These are phyloP conservation scores for Mus minutoides DNA, from an alignment of 2,797 vertebrate genomes.

Conservation along the genomic window DNA sequence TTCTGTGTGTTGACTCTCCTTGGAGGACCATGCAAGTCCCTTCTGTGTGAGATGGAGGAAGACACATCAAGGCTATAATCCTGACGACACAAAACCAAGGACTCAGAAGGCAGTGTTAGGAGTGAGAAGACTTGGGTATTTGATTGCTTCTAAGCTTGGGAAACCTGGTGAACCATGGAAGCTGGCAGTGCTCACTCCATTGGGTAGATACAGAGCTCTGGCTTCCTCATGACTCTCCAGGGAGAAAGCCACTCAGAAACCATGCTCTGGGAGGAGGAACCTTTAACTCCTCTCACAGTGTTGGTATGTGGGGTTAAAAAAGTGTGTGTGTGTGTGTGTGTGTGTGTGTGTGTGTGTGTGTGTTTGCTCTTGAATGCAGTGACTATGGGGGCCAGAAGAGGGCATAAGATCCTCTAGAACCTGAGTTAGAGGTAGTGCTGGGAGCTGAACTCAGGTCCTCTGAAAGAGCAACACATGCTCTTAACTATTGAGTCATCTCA, in stretches of 20 bases:
- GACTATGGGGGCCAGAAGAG: background rate
- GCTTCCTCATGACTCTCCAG: no score
- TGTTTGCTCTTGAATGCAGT: background rate
- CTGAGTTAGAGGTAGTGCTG: background rate
- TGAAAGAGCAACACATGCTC: background rate
- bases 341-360: background rate
- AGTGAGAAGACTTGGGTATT: background rate
- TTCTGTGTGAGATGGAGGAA: background rate
- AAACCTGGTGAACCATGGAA: background rate
- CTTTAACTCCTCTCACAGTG: background rate
- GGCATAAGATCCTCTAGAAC: background rate
- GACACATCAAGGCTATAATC: fast-evolving
- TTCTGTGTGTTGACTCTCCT: background rate
- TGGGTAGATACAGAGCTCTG: background rate
- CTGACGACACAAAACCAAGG: background rate
- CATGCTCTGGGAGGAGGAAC: background rate
- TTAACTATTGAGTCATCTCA: background rate
- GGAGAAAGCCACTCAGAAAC: background rate
- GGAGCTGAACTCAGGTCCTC: background rate
- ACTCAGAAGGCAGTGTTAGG: background rate
- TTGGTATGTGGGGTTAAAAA: background rate
- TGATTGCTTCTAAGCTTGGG: background rate
- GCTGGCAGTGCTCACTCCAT: no score
- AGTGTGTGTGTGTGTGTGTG: background rate
- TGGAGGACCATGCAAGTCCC: no score